Evolutionary conservation across 2,113 vertebrate genomes (phyloP).

Genomic region (Eira barbara): DNA sequence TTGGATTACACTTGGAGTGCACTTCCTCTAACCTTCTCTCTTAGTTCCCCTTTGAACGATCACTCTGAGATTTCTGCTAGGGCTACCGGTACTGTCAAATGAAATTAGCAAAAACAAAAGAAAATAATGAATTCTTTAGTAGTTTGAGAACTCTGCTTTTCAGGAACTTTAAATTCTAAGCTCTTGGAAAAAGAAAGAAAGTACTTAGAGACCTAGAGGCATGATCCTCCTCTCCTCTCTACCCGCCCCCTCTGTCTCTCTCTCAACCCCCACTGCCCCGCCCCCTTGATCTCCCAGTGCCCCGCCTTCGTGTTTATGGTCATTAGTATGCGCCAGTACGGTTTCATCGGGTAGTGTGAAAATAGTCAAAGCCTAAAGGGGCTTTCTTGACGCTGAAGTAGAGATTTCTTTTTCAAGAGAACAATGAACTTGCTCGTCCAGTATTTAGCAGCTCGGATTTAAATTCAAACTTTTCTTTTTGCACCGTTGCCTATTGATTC

Average conservation of each 20-base stretch:
- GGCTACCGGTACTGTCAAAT: not conserved
- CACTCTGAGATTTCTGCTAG: not conserved
- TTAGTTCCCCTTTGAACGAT: not conserved
- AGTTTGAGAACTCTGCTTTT: not conserved
- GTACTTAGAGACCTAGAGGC: not conserved
- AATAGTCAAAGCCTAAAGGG: conserved; percentile 52
- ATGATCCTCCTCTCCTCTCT: no score
- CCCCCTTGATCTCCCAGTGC: accelerated
- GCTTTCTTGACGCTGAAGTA: conserved; percentile 71
- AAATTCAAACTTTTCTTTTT: conserved; percentile 69
- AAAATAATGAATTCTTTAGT: not conserved
- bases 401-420: conserved; percentile 70
- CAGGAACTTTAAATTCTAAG: conserved; percentile 32
- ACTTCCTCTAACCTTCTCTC: not conserved
- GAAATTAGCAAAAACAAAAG: not conserved
- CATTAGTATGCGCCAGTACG: conserved; percentile 59
- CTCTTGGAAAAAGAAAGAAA: not conserved
- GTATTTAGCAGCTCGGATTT: conserved; percentile 69
- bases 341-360: conserved; percentile 56
- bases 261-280: accelerated
- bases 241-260: not conserved
- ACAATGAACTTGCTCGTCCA: conserved; percentile 64
- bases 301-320: conserved; percentile 41
- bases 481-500: conserved; percentile 59
- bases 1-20: not conserved